These are phyloP conservation scores for Indicator indicator DNA, from an alignment of 2,113 vertebrate species.

Conservation along the genomic window DNA sequence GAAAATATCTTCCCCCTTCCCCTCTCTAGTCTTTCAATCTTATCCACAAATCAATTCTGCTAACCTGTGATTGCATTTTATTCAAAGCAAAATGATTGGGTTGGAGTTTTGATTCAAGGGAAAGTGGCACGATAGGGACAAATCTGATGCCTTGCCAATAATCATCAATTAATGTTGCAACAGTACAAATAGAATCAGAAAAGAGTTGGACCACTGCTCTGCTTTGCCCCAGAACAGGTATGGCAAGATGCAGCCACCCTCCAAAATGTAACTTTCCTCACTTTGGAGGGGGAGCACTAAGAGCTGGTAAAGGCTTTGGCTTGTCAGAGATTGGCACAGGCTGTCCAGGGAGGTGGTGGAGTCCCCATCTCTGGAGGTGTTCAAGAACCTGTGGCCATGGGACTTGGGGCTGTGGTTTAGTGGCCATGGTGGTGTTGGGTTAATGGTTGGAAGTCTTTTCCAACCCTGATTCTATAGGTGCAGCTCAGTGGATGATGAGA, in stretches of 20 bases:
- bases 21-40: not conserved
- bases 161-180: not conserved
- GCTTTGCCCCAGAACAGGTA: not conserved
- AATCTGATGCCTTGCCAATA: slow-evolving; percentile 2
- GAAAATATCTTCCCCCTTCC: not conserved
- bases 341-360: too few relatives aligned
- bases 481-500: not conserved
- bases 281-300: not conserved
- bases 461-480: not conserved
- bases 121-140: slow-evolving; percentile 23
- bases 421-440: too few relatives aligned
- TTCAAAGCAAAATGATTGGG: slow-evolving; percentile 20
- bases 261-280: not conserved
- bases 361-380: too few relatives aligned
- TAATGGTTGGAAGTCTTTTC: too few relatives aligned
- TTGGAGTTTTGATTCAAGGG: not conserved
- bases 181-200: not conserved
- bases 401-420: too few relatives aligned
- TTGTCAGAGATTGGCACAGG: not conserved
- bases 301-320: not conserved
- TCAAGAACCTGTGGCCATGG: too few relatives aligned
- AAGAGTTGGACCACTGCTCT: not conserved
- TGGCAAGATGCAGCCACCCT: not conserved
- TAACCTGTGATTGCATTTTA: not conserved
- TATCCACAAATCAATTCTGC: slow-evolving; percentile 3